Conservation (phyloP, 1,140 invertebrate genomes). For the Anoplolepis gracilipes region DNA sequence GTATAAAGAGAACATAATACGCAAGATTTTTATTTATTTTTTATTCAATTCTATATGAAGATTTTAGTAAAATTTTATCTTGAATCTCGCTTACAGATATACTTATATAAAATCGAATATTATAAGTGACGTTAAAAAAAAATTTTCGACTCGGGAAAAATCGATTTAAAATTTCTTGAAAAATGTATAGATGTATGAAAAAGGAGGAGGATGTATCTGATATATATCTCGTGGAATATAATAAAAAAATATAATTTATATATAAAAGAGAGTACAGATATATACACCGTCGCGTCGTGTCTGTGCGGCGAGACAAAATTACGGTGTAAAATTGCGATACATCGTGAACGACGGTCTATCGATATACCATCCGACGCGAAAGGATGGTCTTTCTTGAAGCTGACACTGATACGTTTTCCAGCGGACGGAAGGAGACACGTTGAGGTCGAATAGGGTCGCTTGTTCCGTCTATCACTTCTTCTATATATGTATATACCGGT, state of each 20-base stretch:
- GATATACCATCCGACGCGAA: slow-evolving; percentile 45
- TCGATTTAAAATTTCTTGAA: slow-evolving; percentile 11
- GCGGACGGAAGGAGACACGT: slow-evolving; percentile 45
- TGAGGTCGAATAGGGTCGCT: slow-evolving; percentile 56
- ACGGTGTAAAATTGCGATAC: slow-evolving; percentile 31
- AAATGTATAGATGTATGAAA: neutral
- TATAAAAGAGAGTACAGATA: neutral
- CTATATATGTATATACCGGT: slow-evolving; percentile 19
- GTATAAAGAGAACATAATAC: neutral
- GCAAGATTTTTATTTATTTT: neutral
- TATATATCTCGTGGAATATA: slow-evolving; percentile 14
- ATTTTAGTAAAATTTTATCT: neutral
- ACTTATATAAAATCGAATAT: neutral
- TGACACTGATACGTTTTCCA: slow-evolving; percentile 73
- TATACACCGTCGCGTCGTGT: neutral
- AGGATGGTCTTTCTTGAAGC: slow-evolving; percentile 58
- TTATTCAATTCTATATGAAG: neutral
- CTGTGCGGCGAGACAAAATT: slow-evolving; percentile 29
- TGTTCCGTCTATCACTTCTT: slow-evolving; percentile 69
- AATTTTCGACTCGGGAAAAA: neutral
- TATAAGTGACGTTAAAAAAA: neutral
- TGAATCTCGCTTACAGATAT: neutral
- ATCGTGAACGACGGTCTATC: slow-evolving; percentile 30
- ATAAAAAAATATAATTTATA: slow-evolving; percentile 53
- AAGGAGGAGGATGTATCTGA: no score